A percentile compares a stretch with the other conserved stretches of the same genome.
These are phyloP conservation scores for Drosophila tropicalis DNA, from an alignment of 1,140 invertebrate species.

Conservation along the genomic window DNA sequence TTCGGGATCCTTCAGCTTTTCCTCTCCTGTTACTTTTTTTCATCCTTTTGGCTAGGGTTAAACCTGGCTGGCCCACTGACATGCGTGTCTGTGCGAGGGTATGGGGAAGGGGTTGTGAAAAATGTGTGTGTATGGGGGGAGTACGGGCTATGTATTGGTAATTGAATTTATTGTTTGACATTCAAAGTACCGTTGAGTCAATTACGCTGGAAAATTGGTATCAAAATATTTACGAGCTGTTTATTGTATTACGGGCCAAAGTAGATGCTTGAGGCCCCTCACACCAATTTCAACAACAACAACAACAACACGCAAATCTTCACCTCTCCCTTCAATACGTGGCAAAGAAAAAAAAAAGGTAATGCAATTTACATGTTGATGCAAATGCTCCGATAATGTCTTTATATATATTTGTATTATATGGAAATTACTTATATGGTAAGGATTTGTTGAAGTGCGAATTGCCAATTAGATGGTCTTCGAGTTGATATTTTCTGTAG, in stretches of 20 bases:
- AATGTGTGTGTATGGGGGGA: slow-evolving; percentile 2
- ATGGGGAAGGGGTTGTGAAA: neutral
- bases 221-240: slow-evolving; percentile 82
- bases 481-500: neutral
- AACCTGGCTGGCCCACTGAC: slow-evolving; percentile 42
- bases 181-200: slow-evolving; percentile 78
- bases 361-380: slow-evolving; percentile 77
- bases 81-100: slow-evolving; percentile 25
- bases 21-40: slow-evolving; percentile 18
- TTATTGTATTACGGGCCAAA: slow-evolving; percentile 76
- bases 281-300: too few relatives aligned
- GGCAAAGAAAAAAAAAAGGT: slow-evolving; percentile 43
- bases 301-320: too few relatives aligned
- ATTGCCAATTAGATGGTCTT: slow-evolving; percentile 53
- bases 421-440: slow-evolving; percentile 41
- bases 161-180: slow-evolving; percentile 82
- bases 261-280: slow-evolving; percentile 38
- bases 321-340: too few relatives aligned
- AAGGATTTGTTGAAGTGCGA: slow-evolving; percentile 56
- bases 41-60: slow-evolving; percentile 57
- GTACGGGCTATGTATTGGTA: slow-evolving; percentile 68
- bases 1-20: neutral
- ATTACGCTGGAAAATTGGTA: slow-evolving; percentile 81
- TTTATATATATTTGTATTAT: slow-evolving; percentile 8
- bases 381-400: slow-evolving; percentile 36